Percentiles rank a stretch among this genome's conserved stretches.
These are phyloP conservation scores for Pampus argenteus DNA, from an alignment of 2,797 vertebrate genomes.

Conservation along the genomic window DNA sequence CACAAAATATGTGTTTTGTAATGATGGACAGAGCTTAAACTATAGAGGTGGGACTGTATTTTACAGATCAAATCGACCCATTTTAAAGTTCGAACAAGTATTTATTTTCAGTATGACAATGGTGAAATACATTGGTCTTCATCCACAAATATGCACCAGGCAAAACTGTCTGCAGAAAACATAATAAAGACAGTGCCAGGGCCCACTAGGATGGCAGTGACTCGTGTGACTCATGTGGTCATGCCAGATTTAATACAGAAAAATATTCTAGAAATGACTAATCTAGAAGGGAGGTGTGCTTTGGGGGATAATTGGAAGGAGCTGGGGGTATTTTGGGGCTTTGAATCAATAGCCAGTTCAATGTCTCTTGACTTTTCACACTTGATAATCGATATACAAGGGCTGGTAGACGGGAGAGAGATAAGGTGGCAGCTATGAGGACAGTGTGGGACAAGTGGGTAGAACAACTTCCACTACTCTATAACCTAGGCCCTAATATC, in stretches of 20 bases:
- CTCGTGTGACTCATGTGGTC: conserved; percentile 3
- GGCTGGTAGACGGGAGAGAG: neutral
- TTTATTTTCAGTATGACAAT: no score
- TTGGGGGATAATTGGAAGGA: neutral
- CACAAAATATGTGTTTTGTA: no score
- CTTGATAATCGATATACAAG: no score
- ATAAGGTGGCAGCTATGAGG: conserved; percentile 16
- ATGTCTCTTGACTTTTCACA: no score
- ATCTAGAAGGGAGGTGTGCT: neutral
- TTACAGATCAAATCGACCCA: no score
- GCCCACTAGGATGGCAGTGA: conserved; percentile 17
- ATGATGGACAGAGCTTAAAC: no score
- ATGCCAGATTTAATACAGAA: neutral
- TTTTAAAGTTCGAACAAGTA: no score
- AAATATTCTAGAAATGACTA: neutral
- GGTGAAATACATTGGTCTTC: conserved; percentile 2
- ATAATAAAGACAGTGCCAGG: conserved; percentile 16
- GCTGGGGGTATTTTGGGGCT: no score
- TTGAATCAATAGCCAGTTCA: no score
- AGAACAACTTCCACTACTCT: neutral
- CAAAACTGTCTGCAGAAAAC: conserved; percentile 19
- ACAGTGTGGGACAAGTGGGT: neutral
- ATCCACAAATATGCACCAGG: conserved; percentile 4
- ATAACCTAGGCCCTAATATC: neutral
- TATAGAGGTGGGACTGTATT: no score